Evolutionary conservation across 2,888 invertebrate genomes (phyloP), one percentile per base, ranked within the genome.

Genomic region (Byasa hedistus): DNA sequence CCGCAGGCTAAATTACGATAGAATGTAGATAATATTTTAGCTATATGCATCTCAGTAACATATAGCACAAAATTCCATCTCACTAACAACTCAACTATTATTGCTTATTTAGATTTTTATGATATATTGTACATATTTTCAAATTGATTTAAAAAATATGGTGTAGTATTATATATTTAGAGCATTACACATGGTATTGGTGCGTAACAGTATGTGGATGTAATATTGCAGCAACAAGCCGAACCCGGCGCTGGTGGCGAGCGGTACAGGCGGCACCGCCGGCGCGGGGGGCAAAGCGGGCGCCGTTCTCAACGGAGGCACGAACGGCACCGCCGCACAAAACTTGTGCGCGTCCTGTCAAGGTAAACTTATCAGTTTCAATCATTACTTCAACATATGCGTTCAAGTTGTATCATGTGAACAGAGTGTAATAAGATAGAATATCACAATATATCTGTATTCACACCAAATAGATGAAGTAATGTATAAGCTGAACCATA

Each of bases 141-240:
- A 32, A 1, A 32, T 10, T 10, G 15, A 1, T 15, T 39, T 39
- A 15, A 39, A 39, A 15, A 39, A 39, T 15, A 39, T 17, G 0
- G 12, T 39, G 0, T 39, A 12, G 39, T 39, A 39, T 39, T 39
- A 12, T 39, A 12, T 39, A 39, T 39, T 39, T 39, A 15, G 12
- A 39, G 12, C 3, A 39, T 15, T 12, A 39, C 3, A 15, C 2
- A 15, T 2, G 15, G 15, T 48, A 27, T 12, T 23, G 19, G 19
- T 56, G 27, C 17, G 27, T 57, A 62, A 56, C 12, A 27, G 24
- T 56, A 27, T 62, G 5, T 62, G 62, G 21, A 27, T 27, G 21
- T 44, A 44, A 17, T 22, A 3, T 93, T 93, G 71, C 92, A 96
- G 96, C 91, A 98, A 97, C 93, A 98, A 98, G 87, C 96, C 96